Base-by-base conservation (phyloP, 1,140 invertebrate species). In the Danaus plexippus region DNA sequence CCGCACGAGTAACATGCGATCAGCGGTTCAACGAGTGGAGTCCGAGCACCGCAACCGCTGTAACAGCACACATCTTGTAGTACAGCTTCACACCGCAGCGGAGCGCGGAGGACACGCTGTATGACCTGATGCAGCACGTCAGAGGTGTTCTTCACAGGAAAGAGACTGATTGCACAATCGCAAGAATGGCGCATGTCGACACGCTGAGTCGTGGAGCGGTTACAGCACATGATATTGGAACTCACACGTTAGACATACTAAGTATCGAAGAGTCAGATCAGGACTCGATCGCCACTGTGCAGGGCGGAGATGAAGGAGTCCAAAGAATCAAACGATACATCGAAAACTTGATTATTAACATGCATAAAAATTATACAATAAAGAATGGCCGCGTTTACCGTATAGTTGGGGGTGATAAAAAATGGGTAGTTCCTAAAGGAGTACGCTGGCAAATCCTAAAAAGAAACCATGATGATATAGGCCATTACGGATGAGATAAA, bases 401-500 rank as follows among this genome's bases (percentile, higher is more conserved):
- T 10, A 15, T 57, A 12, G 11, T 57, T 32, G 50, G 43, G 9
- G 40, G 45, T 9, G 54, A 49, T 3, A 11, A 12, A 1, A n/a
- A 40, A 11, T 62, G 60, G 60, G 45, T 62, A 47, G 55, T 62
- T 12, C 52, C 61, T 22, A 59, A 48, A 47, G 47, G 48, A 6
- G 45, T 49, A 1, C 12, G 59, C 0, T 66, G 63, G 63, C 63
- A 66, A 50, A 15, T 66, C 1, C 3, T 62, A 13, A 52, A 57
- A n/a, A 50, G 9, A 40, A 62, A 62, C 15, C 57, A 63, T 15
- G 66, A 62, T 43, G 62, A 68, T 10, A 43, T 61, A 5, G 66
- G 62, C 0, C 63, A 68, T 54, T 67, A 51, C 47, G 56, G 59
- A 1, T 61, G 56, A 15, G 65, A 67, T 6, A 67, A 67, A 22